These are phyloP conservation scores for Sebastes flavidus DNA, from an alignment of 2,797 vertebrate genomes.

Conservation along the genomic window DNA sequence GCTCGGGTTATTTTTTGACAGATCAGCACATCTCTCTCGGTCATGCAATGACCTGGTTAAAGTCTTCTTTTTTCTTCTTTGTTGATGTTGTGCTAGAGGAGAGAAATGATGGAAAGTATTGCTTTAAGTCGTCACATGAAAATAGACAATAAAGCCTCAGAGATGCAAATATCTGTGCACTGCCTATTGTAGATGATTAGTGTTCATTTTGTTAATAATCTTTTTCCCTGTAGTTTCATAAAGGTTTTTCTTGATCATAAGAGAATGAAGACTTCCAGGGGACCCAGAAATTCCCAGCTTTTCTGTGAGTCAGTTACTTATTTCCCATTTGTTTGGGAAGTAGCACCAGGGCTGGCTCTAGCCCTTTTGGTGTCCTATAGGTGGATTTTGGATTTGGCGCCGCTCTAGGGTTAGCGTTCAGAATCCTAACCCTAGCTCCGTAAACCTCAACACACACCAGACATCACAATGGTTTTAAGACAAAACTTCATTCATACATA, in stretches of 20 bases:
- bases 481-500: no score
- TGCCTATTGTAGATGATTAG: not conserved
- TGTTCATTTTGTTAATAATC: not conserved
- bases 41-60: slow-evolving; percentile 46
- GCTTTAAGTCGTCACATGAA: slow-evolving; percentile 66
- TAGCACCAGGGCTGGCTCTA: not conserved
- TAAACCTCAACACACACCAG: no score
- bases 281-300: not conserved
- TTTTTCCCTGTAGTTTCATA: not conserved
- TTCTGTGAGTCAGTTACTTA: not conserved
- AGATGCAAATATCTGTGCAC: slow-evolving; percentile 35
- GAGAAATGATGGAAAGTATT: slow-evolving; percentile 46
- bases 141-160: slow-evolving; percentile 77
- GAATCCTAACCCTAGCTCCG: no score
- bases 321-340: not conserved
- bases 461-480: no score
- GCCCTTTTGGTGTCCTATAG: no score
- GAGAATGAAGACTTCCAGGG: not conserved
- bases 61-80: slow-evolving; percentile 48
- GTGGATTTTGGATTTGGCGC: no score
- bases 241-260: not conserved
- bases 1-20: slow-evolving; percentile 24
- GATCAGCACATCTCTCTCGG: slow-evolving; percentile 41
- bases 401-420: no score
- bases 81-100: slow-evolving; percentile 64